Conservation (phyloP, 2,888 invertebrate genomes). For the Drosophila meridionalis region DNA sequence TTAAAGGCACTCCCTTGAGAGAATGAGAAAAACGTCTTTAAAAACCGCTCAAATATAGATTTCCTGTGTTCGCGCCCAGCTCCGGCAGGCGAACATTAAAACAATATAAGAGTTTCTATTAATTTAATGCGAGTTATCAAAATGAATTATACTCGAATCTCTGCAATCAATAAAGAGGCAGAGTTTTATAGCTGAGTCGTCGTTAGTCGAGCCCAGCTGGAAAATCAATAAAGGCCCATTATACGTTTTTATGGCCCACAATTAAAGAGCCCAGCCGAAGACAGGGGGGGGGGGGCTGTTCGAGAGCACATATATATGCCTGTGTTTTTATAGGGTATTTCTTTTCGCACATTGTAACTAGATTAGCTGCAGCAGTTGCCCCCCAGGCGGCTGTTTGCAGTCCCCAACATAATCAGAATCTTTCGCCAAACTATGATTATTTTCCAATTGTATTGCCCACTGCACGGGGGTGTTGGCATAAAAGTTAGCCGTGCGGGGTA, state of each 20-base stretch:
- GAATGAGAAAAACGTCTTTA: background rate
- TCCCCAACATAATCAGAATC: conserved; percentile 66
- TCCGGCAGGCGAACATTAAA: background rate
- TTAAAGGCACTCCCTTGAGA: background rate
- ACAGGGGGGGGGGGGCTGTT: background rate
- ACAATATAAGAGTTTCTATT: conserved; percentile 1
- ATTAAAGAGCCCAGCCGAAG: conserved; percentile 40
- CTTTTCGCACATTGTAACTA: conserved; percentile 61
- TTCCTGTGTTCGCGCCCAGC: background rate
- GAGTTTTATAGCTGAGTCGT: conserved; percentile 16
- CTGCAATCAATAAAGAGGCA: background rate
- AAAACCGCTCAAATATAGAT: background rate
- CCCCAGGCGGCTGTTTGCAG: conserved; percentile 56
- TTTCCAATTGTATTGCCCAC: conserved; percentile 58
- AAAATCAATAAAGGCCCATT: conserved; percentile 54
- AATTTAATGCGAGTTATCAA: background rate
- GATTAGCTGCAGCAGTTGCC: conserved; percentile 45
- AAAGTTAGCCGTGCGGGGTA: conserved; percentile 2
- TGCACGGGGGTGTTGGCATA: background rate
- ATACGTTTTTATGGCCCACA: conserved; percentile 47
- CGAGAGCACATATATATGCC: too few species aligned
- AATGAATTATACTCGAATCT: conserved; percentile 6
- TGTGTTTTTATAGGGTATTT: conserved; percentile 7
- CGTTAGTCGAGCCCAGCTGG: background rate
- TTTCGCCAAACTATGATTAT: conserved; percentile 64